Evolutionary conservation across 2,113 vertebrate genomes (phyloP).

Genomic region (Chamaea fasciata): DNA sequence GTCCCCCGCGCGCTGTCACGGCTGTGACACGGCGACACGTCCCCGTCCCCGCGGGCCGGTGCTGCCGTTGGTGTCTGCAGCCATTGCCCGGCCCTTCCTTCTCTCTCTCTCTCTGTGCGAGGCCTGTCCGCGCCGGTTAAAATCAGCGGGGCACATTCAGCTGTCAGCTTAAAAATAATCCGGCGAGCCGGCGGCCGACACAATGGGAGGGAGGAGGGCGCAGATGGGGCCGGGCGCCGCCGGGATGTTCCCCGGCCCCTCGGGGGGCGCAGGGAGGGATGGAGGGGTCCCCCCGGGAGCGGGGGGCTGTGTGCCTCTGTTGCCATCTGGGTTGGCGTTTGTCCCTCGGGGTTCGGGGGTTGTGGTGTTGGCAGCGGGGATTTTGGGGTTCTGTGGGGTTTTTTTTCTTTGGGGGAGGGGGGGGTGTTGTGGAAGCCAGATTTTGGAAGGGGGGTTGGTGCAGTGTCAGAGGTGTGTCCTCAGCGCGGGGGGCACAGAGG

Average conservation of each 20-base stretch:
- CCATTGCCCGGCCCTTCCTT: too few species aligned
- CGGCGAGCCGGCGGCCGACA: background rate
- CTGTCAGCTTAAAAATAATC: conserved; percentile 67
- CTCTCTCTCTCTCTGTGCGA: background rate
- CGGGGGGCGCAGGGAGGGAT: too few species aligned
- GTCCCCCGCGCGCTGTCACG: rapidly evolving
- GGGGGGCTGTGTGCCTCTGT: background rate
- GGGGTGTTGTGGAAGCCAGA: rapidly evolving
- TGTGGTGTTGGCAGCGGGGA: rapidly evolving
- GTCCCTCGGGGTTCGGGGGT: too few species aligned
- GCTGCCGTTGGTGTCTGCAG: background rate
- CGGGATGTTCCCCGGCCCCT: background rate
- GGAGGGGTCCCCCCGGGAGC: background rate
- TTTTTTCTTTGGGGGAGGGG: background rate
- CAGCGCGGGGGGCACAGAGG: rapidly evolving
- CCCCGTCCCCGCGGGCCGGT: background rate
- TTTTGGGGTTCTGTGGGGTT: rapidly evolving
- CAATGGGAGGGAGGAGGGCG: conserved; percentile 12
- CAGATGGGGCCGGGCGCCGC: conserved; percentile 24
- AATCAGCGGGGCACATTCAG: conserved; percentile 53
- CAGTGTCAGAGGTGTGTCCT: rapidly evolving
- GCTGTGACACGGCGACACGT: background rate
- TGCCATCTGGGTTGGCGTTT: background rate
- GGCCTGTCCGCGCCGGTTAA: conserved; percentile 19
- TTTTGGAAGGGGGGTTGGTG: too few species aligned